phyloP scores from a whole-genome alignment of 2,113 vertebrate species.

The Phylloscopus trochiloides region DNA sequence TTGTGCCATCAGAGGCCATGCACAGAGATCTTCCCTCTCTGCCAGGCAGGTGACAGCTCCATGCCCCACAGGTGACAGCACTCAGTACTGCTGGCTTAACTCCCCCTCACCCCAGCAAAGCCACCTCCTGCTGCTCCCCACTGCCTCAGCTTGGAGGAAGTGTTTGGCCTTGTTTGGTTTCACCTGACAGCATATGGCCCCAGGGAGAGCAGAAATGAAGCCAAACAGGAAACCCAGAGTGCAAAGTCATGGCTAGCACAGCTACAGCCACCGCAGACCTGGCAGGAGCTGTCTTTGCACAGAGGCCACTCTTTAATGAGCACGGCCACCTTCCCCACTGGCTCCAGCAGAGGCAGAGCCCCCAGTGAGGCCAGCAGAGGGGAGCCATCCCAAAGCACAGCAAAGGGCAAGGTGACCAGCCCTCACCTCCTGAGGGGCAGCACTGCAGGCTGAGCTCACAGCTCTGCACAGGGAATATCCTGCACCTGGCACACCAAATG shows the following conservation, averaged over 20 bases:
- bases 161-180: neutral
- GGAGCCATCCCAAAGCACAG: neutral
- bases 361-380: neutral
- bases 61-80: neutral
- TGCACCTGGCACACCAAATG: accelerated
- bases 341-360: neutral
- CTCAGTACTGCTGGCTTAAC: neutral
- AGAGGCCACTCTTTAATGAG: neutral
- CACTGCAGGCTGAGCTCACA: neutral
- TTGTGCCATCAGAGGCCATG: neutral
- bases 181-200: neutral
- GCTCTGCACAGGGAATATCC: neutral
- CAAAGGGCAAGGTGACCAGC: neutral
- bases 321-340: neutral
- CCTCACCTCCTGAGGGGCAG: neutral
- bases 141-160: neutral
- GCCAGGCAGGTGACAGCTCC: neutral
- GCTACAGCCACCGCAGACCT: neutral
- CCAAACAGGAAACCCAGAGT: neutral
- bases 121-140: neutral
- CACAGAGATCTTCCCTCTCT: neutral
- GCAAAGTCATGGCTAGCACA: neutral
- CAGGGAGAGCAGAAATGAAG: neutral
- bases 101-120: neutral
- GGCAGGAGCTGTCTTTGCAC: accelerated